These are phyloP conservation scores for Automeris io DNA, from an alignment of 2,888 invertebrate species.

Conservation along the genomic window DNA sequence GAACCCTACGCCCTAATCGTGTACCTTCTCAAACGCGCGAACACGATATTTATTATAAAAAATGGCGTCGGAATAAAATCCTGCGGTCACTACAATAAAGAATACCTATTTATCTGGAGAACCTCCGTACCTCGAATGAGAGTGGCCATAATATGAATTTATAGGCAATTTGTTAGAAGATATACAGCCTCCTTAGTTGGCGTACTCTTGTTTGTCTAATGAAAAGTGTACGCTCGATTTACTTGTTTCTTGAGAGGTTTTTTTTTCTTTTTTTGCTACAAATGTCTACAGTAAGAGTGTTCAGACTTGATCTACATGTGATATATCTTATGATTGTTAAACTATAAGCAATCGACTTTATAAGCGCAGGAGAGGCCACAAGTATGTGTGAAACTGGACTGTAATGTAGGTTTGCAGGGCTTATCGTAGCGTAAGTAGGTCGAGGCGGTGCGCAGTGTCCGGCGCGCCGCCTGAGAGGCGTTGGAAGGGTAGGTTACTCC, in stretches of 20 bases:
- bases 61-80: slow-evolving; percentile 1
- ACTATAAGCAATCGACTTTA: too few species aligned
- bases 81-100: slow-evolving; percentile 36
- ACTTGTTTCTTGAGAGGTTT: background rate
- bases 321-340: too few species aligned
- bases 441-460: too few species aligned
- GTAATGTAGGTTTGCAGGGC: too few species aligned
- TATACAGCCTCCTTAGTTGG: slow-evolving; percentile 49
- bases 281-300: background rate
- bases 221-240: slow-evolving; percentile 35
- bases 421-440: too few species aligned
- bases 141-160: slow-evolving; percentile 73
- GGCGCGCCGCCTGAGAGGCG: too few species aligned
- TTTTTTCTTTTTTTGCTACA: background rate
- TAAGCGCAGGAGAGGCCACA: too few species aligned
- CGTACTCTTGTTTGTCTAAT: slow-evolving; percentile 60
- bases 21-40: background rate
- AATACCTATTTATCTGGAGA: slow-evolving; percentile 58
- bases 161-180: slow-evolving; percentile 67
- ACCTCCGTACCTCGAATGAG: slow-evolving; percentile 64
- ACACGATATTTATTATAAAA: slow-evolving; percentile 1
- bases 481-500: too few species aligned
- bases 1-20: too few species aligned
- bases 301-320: too few species aligned
- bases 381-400: too few species aligned